Conservation (phyloP, 2,888 invertebrate genomes). For the Ichneumoninae sp. region DNA sequence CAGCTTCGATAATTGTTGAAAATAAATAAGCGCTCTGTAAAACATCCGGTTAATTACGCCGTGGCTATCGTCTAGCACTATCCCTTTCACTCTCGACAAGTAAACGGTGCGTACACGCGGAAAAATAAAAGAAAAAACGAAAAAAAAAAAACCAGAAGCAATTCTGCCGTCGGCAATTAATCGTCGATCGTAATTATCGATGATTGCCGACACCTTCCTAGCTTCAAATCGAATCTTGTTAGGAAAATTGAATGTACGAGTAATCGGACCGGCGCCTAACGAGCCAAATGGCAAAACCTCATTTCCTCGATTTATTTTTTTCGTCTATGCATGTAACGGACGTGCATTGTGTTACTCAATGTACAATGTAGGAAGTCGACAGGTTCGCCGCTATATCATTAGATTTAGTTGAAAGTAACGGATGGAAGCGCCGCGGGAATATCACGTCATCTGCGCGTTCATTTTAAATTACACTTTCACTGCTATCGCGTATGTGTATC, state of each 20-base stretch:
- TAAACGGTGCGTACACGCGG: slow-evolving; percentile 4
- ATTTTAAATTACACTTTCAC: slow-evolving; percentile 72
- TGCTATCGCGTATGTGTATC: slow-evolving; percentile 42
- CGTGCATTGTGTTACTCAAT: slow-evolving; percentile 69
- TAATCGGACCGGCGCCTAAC: slow-evolving; percentile 38
- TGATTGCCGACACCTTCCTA: slow-evolving; percentile 5
- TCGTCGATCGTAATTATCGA: slow-evolving; percentile 21
- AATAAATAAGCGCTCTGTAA: slow-evolving; percentile 48
- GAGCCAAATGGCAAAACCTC: slow-evolving; percentile 34
- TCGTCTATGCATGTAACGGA: slow-evolving; percentile 58
- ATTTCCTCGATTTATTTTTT: slow-evolving; percentile 59
- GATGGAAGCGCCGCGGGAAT: slow-evolving; percentile 67
- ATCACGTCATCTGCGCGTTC: slow-evolving; percentile 70
- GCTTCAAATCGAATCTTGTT: slow-evolving; percentile 16
- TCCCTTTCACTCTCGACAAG: slow-evolving; percentile 56
- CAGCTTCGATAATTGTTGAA: slow-evolving; percentile 25
- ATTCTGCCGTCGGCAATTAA: neutral
- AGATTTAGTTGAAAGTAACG: slow-evolving; percentile 71
- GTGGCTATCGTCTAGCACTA: slow-evolving; percentile 18
- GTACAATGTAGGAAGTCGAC: slow-evolving; percentile 67
- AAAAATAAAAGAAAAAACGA: slow-evolving; percentile 8
- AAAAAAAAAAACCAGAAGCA: neutral
- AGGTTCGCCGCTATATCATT: slow-evolving; percentile 67
- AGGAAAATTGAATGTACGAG: neutral
- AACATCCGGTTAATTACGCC: slow-evolving; percentile 19